A percentile compares a stretch with the other conserved stretches of the same genome.
Conservation (phyloP, 2,113 vertebrate genomes). For the Mobula hypostoma region DNA sequence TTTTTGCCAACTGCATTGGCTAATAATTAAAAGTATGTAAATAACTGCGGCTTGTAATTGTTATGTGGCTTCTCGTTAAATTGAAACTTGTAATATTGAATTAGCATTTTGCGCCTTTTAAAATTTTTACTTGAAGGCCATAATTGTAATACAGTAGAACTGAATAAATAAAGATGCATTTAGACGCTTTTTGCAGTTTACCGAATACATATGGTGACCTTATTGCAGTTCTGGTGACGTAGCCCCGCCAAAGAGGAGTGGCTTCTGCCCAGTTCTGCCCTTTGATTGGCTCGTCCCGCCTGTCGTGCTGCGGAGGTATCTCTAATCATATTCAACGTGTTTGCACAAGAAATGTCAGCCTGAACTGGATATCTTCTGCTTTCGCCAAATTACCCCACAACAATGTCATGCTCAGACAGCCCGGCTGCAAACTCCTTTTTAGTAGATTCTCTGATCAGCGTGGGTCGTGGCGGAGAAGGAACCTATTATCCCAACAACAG, state of each 20-base stretch:
- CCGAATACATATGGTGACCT: constrained; percentile 37
- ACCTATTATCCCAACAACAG: constrained; percentile 81
- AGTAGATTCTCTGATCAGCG: constrained; percentile 94
- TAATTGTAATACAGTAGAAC: constrained; percentile 50
- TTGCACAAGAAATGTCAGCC: constrained; percentile 99
- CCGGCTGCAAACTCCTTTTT: constrained; percentile 94
- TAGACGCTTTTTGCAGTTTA: constrained; percentile 46
- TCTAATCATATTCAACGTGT: constrained; percentile 99
- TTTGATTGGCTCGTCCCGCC: constrained; percentile 90
- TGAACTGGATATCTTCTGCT: constrained; percentile 96
- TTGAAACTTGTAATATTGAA: background rate
- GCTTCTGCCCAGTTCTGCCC: constrained; percentile 70
- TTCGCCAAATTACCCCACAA: constrained; percentile 92
- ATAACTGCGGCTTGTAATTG: background rate
- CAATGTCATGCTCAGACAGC: constrained; percentile 98
- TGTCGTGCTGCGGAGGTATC: constrained; percentile 85
- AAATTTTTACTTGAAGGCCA: background rate
- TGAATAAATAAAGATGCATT: constrained; percentile 48
- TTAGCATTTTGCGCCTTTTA: background rate
- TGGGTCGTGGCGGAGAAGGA: constrained; percentile 56
- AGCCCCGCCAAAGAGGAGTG: constrained; percentile 66
- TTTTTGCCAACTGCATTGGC: background rate
- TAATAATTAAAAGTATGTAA: background rate
- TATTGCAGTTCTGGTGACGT: constrained; percentile 33
- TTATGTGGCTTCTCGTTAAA: background rate